Base-by-base conservation (phyloP, 64 coral and sea anemone species). In the Stichodactyla helianthus region DNA sequence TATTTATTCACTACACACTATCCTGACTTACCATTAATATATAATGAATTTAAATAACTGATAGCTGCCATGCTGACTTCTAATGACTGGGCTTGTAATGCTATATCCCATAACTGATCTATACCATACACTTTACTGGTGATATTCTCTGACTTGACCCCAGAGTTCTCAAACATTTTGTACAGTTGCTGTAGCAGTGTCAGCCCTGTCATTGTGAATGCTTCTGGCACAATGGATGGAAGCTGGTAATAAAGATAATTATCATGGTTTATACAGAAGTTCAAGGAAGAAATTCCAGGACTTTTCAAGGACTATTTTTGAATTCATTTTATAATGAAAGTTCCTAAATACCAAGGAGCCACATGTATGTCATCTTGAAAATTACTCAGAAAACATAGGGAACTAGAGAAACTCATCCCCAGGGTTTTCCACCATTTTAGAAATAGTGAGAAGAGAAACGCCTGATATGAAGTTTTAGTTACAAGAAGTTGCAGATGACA, bases 51-150 rank as follows among this genome's bases (percentile, higher is more conserved):
- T 6, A 99, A 85, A 16, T 94, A 99, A n/a, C 67, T 84, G 57
- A 99, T 99, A 7, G 97, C 97, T 10, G 93, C 97, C 82, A 91
- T 88, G 61, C 97, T 99, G 31, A 99, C 97, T 92, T 95, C 93
- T 20, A 89, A 55, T 7, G 91, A 86, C 51, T 84, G 87, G 23
- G 93, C 97, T 56, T 95, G 85, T 27, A 95, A 35, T 27, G 97
- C 97, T 27, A 99, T 92, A 53, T 88, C 93, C 97, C 97, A 99
- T 22, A 99, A 52, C 79, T 99, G 97, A 55, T 94, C 97, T 71
- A 99, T 87, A 16, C 97, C 97, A 89, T 86, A 94, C 71, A 91
- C 82, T 80, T 91, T 51, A 57, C 25, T 71, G 14, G 91, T 26
- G 53, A 35, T 35, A 35, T 87, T 56, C 5, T 86, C 80, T 11